Base-by-base conservation (phyloP, 2,797 vertebrate species). In the Cossypha heuglini region DNA sequence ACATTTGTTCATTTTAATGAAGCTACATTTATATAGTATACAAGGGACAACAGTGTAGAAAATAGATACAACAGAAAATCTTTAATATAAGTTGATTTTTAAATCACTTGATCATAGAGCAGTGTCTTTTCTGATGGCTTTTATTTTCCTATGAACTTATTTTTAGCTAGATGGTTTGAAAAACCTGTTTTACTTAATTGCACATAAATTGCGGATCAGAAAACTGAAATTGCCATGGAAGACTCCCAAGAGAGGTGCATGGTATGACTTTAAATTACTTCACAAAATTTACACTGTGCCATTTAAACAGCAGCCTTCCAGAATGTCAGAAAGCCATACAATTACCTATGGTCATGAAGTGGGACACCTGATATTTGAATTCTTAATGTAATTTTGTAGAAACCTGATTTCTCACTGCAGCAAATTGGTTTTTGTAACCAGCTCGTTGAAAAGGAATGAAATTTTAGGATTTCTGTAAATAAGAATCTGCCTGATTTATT, bases 1-100 rank as follows among this genome's bases (percentile, higher is more conserved):
- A 62, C 22, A 80, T 91, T 93, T 92, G 48, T 90, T 51, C 42
- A 62, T 85, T 95, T 88, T 93, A 83, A 48, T 68, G 38, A 69
- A 83, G 28, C 9, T 83, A 54, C 10, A 25, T 75, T 79, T 73
- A 73, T 90, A 11, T 10, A 24, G 51, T 52, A 38, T 78, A 31
- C 35, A 63, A 74, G 11, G 52, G 82, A 68, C 17, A 75, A 37
- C 13, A 38, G 20, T 86, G 55, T 3, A 48, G 25, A 48, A 82
- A 79, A 67, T 21, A 48, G 11, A 31, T 48, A 42, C 0, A 1
- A 33, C 10, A 64, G 17, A 33, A 66, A 73, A 6, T 73, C n/a
- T 79, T 62, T 71, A 52, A n/a, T 72, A 18, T 59, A 86, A 78
- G 20, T 72, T 55, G 54, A 68, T 73, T 90, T 84, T 86, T 78